phyloP scores from a whole-genome alignment of 2,113 vertebrate species.

The Ornithorhynchus anatinus region DNA sequence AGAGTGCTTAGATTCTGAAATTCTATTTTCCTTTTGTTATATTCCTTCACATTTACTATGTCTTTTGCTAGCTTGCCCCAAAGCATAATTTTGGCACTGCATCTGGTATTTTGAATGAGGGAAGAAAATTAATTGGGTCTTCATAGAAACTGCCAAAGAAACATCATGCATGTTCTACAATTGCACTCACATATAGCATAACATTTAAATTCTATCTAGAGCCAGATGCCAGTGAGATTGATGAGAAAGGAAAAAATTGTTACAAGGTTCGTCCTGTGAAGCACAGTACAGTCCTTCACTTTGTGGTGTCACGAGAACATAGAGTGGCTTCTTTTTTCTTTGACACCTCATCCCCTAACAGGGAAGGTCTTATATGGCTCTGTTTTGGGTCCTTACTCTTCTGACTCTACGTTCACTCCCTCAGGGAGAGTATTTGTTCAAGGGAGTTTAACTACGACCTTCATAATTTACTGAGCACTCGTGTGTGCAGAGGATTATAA shows the following conservation, averaged over 20 bases:
- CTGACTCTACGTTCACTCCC: no score
- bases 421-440: no score
- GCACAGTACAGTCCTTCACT: not conserved
- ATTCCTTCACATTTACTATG: not conserved
- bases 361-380: no score
- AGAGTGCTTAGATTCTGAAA: not conserved
- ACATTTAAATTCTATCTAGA: not conserved
- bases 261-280: not conserved
- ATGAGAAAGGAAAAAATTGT: not conserved
- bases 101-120: not conserved
- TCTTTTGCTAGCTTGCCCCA: not conserved
- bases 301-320: not conserved
- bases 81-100: not conserved
- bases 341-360: no score
- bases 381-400: no score
- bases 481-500: no score
- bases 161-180: not conserved
- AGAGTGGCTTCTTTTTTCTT: not conserved
- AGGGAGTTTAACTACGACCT: no score
- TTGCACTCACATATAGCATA: not conserved
- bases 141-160: constrained; percentile 11
- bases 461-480: no score
- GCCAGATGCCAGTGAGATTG: not conserved
- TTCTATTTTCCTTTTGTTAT: constrained; percentile 9
- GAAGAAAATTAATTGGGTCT: constrained; percentile 11